Evolutionary conservation across 2,797 vertebrate species (phyloP).

Genomic region (Setipinna tenuifilis): DNA sequence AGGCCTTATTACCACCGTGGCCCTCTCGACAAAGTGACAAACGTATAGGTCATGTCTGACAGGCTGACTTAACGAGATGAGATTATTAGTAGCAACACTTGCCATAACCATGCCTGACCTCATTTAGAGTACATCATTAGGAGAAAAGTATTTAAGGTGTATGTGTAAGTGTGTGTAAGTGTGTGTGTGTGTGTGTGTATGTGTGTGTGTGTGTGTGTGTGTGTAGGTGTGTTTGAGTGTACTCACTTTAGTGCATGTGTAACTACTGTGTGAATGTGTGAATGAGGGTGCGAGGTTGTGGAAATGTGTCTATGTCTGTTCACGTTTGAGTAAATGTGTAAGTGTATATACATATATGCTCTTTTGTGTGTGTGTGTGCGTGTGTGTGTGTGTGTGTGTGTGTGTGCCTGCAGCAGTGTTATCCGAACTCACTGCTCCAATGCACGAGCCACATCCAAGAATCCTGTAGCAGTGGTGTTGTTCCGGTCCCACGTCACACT

Average conservation of each 20-base stretch:
- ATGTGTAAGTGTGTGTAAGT: conserved; percentile 22
- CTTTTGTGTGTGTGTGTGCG: not conserved
- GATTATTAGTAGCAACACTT: not conserved
- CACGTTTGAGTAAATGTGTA: too few relatives aligned
- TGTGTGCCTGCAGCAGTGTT: not conserved
- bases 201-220: conserved; percentile 2
- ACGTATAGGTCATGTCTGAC: conserved; percentile 2
- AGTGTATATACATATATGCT: not conserved
- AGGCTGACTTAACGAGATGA: not conserved
- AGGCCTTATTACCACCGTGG: not conserved
- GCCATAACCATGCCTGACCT: not conserved
- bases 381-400: not conserved
- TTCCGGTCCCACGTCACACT: conserved; percentile 92
- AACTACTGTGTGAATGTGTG: conserved; percentile 17
- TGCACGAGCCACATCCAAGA: conserved; percentile 87
- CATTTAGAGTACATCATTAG: not conserved
- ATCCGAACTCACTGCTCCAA: conserved; percentile 84
- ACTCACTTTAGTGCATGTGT: not conserved
- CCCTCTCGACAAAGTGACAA: conserved; percentile 1
- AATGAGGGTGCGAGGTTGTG: conserved; percentile 22
- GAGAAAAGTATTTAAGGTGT: not conserved
- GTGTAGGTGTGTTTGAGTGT: not conserved
- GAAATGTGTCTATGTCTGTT: not conserved
- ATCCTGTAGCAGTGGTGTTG: conserved; percentile 84
- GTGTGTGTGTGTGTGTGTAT: conserved; percentile 11